These are phyloP conservation scores for Chelonus insularis DNA, from an alignment of 1,140 invertebrate species.

Conservation along the genomic window DNA sequence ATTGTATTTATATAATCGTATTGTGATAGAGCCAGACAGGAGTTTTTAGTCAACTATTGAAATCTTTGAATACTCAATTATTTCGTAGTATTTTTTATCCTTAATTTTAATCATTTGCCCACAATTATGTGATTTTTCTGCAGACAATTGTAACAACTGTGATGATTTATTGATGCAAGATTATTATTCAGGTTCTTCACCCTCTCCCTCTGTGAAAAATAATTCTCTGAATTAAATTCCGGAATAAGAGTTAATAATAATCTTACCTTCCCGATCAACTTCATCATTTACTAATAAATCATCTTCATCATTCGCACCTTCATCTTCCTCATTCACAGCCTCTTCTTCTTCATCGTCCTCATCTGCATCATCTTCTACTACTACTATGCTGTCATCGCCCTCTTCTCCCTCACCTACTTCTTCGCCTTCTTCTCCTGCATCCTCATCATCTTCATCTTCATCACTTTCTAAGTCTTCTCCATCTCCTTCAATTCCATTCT, in stretches of 20 bases:
- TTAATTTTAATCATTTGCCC: conserved; percentile 7
- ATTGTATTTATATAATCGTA: conserved; percentile 10
- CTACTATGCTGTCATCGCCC: conserved; percentile 49
- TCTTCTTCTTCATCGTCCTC: conserved; percentile 57
- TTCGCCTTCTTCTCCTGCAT: conserved; percentile 63
- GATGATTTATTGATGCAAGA: neutral
- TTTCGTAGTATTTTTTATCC: neutral
- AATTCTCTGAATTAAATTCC: conserved; percentile 6
- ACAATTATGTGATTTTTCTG: conserved; percentile 2
- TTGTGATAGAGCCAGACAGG: conserved; percentile 15
- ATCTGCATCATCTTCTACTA: conserved; percentile 48
- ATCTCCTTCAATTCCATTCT: conserved; percentile 66
- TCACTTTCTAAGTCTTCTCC: conserved; percentile 58
- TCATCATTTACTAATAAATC: conserved; percentile 53
- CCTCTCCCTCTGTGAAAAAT: conserved; percentile 40
- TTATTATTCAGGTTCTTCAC: conserved; percentile 48
- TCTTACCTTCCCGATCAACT: conserved; percentile 44
- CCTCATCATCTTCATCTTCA: conserved; percentile 63
- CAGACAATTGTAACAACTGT: neutral
- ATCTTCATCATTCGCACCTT: conserved; percentile 54
- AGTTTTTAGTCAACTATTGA: conserved; percentile 15
- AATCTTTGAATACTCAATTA: conserved; percentile 16
- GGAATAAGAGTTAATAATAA: neutral
- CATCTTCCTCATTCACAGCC: conserved; percentile 52
- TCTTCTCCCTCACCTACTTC: conserved; percentile 56